Conservation (phyloP, 2,888 invertebrate genomes). For the Drosophila subsilvestris region DNA sequence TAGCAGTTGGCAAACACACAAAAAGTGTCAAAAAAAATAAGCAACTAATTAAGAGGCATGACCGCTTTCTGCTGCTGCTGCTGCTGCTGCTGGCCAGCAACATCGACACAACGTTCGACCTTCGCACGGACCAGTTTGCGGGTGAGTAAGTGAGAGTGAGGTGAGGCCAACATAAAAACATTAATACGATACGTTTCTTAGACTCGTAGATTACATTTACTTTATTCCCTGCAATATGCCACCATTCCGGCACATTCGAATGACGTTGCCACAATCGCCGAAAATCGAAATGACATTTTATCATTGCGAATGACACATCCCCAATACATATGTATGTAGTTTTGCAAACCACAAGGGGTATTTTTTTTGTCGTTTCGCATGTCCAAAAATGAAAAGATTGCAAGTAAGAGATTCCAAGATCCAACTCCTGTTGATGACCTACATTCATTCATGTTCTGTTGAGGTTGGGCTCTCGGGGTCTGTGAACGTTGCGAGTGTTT, state of each 20-base stretch:
- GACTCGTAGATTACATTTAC: too few species aligned
- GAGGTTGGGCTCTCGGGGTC: slow-evolving; percentile 16
- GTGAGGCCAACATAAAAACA: background rate
- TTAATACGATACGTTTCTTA: too few species aligned
- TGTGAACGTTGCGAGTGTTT: slow-evolving; percentile 46
- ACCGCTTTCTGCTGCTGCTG: slow-evolving; percentile 6
- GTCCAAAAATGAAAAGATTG: background rate
- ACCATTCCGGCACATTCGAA: too few species aligned
- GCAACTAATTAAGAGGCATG: slow-evolving; percentile 69
- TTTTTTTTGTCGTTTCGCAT: background rate
- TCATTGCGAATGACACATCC: too few species aligned
- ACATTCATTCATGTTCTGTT: slow-evolving; percentile 33
- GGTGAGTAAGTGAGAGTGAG: background rate
- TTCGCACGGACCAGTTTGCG: slow-evolving; percentile 67
- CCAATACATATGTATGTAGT: too few species aligned
- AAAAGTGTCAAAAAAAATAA: slow-evolving; percentile 64
- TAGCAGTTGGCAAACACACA: slow-evolving; percentile 21
- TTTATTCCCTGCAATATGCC: too few species aligned
- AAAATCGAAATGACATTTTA: too few species aligned
- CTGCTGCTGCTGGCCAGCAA: slow-evolving; percentile 18
- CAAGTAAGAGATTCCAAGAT: slow-evolving; percentile 17
- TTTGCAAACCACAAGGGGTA: background rate
- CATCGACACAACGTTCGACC: slow-evolving; percentile 48
- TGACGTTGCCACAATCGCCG: too few species aligned
- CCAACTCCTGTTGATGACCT: slow-evolving; percentile 23